Evolutionary conservation across 1,140 invertebrate species (phyloP), one percentile per base, ranked within the genome.

Genomic region (Drosophila kurseongensis): DNA sequence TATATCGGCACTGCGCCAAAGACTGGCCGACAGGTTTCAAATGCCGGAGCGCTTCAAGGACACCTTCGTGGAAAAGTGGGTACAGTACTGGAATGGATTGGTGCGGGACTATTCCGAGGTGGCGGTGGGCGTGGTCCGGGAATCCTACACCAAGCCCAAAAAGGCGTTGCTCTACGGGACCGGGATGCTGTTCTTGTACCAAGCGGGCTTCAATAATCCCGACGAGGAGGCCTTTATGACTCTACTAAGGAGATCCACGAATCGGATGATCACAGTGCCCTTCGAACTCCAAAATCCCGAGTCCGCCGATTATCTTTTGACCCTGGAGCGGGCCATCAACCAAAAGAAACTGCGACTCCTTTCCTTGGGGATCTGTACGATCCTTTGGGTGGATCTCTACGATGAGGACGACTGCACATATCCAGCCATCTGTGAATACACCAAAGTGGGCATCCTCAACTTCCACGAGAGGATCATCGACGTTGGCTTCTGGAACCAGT

Each of bases 361-460:
- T 9, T 96, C 94, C 86, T 93, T 97, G 2, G 95, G 96, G 10
- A 85, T 97, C 13, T 93, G 95, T 63, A 97, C 96, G 6, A 76
- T 98, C 6, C 94, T 97, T 48, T 97, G 96, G 95, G 91, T 94
- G 2, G 95, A 96, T 74, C 94, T 96, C 78, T 95, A 95, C 77
- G 94, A 95, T 81, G 89, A 94, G 56, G 92, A 93, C 5, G 95
- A 96, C 81, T 94, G 94, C 45, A 90, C 95, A 1, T 97, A 96
- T 92, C 95, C 96, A 92, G 94, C 95, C 9, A 94, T 94, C 29
- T 97, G 97, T 92, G 93, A 94, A 40, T 96, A 97, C 80, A 92
- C 96, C 27, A 93, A 95, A 86, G 95, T 96, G 5, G 84, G 92
- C 76, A 94, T 94, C 74, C 56, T 94, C 6, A 94, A 93, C 36